Evolutionary conservation across 2,113 vertebrate species (phyloP), one percentile per base, ranked within the genome.

Genomic region (Colossoma macropomum): DNA sequence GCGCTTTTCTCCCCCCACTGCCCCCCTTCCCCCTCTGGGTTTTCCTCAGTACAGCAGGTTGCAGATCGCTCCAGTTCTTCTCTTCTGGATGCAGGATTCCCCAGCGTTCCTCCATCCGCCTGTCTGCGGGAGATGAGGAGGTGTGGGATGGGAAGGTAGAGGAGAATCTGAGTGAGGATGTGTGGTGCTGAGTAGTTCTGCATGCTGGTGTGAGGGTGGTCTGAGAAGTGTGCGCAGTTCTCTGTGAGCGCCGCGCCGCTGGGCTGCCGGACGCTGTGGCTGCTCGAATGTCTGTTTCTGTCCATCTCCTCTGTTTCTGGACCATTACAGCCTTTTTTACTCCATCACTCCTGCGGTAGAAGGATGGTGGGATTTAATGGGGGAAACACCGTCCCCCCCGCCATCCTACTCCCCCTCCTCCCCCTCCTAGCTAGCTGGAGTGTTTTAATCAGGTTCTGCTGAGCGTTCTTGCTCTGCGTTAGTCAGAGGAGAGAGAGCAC

Each of bases 401-500:
- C n/a, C 17, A 17, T 0, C 28, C 28, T 10, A 15, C 6, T 32
- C 17, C 7, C 19, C 10, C 65, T n/a, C n/a, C n/a, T n/a, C n/a
- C n/a, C n/a, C n/a, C n/a, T n/a, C n/a, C n/a, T n/a, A 3, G 16
- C 19, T 19, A 11, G 32, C 15, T 9, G 16, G 34, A 38, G 66
- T 69, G 32, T 68, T 34, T 69, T 23, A 38, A 66, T 25, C 11
- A 34, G 30, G 4, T 34, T 21, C 32, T 34, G 32, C 32, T 32
- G 28, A 30, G 63, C 28, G 17, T 16, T 65, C 27, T 65, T 11
- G 17, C 10, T 16, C 63, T 66, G 63, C 27, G 30, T 32, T 32
- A 32, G 28, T 32, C 11, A 13, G 50, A 17, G 38, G 38, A 63
- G 27, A 62, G 27, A 63, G 59, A 90, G 81, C 87, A 87, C 89